Evolutionary conservation across 2,113 vertebrate genomes (phyloP), one percentile per base, ranked within the genome.

Genomic region (Ceratotherium simum): DNA sequence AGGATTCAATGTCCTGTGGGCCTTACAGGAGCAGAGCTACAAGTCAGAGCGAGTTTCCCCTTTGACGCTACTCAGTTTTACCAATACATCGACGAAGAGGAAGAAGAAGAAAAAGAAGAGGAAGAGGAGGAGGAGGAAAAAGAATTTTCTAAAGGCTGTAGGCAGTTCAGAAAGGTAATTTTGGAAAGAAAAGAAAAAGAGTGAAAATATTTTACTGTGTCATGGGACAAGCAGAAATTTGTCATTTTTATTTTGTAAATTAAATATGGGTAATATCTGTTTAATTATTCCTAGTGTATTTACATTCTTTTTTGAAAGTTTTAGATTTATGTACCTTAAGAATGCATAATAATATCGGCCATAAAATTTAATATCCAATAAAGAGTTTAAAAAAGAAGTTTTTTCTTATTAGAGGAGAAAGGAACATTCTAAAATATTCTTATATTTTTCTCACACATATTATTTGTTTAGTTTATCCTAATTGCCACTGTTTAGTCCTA

Each of bases 31-130:
- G 7, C 23, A 91, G 27, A 72, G 1, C 5, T 51, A 6, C 36
- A 72, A 36, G 21, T 21, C 29, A 65, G 18, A 58, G 4, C 54
- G 25, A 85, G n/a, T 10, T 60, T 54, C 78, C 16, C 8, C 16
- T 21, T 76, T 67, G 23, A 73, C 18, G 39, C 5, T 23, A 23
- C n/a, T 96, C 18, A 83, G 7, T 16, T 84, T 39, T 20, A 83
- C 25, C 17, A 90, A 12, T 25, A 14, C 48, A 14, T 80, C 51
- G 12, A 13, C 33, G 70, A n/a, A 65, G 17, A 42, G 13, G 29
- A 10, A 8, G 18, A 42, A 2, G 20, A 23, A 2, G 7, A 69
- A 2, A 7, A 18, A 2, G 65, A 18, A 8, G 18, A 42, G 6
- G 20, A 23, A 2, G 7, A 69, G 16, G 16, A 18, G 4, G 65